These are phyloP conservation scores for Arenicola marina DNA, from an alignment of 2,888 invertebrate species.

Conservation along the genomic window DNA sequence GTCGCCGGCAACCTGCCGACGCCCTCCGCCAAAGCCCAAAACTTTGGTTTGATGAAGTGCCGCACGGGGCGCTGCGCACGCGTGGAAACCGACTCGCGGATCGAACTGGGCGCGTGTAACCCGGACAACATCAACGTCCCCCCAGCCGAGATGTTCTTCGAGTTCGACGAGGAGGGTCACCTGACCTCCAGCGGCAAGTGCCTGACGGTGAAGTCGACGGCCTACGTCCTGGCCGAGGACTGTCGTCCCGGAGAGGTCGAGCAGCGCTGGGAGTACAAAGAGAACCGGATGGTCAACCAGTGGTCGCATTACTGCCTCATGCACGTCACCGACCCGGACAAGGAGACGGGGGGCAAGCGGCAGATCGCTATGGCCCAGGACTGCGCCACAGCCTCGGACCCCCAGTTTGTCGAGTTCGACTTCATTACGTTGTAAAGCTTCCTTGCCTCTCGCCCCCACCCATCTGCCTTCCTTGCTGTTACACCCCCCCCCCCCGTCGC, in stretches of 20 bases:
- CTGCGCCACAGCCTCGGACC: conserved; percentile 16
- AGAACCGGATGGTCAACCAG: conserved; percentile 15
- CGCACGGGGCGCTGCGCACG: conserved; percentile 28
- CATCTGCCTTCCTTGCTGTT: too few species aligned
- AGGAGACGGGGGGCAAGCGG: conserved; percentile 19
- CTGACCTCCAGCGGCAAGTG: conserved; percentile 27
- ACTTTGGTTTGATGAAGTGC: conserved; percentile 29
- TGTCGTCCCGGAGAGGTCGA: conserved; percentile 18
- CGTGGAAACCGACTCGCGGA: conserved; percentile 12
- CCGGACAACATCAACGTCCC: conserved; percentile 18
- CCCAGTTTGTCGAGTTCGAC: neutral
- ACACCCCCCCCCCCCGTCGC: too few species aligned
- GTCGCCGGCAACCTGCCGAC: conserved; percentile 25
- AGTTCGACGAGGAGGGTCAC: conserved; percentile 18
- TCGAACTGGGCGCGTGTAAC: conserved; percentile 31
- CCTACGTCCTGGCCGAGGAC: conserved; percentile 23
- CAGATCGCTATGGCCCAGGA: conserved; percentile 38
- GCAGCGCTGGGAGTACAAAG: conserved; percentile 23
- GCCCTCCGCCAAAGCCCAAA: conserved; percentile 18
- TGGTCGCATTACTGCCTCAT: conserved; percentile 34
- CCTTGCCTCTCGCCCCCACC: too few species aligned
- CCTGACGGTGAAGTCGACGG: conserved; percentile 22
- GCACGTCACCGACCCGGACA: conserved; percentile 40
- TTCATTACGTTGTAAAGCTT: neutral
- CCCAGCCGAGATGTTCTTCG: conserved; percentile 25